A percentile compares a stretch with the other conserved stretches of the same genome.
phyloP scores from a whole-genome alignment of 2,113 vertebrate genomes.

The Prionailurus viverrinus region DNA sequence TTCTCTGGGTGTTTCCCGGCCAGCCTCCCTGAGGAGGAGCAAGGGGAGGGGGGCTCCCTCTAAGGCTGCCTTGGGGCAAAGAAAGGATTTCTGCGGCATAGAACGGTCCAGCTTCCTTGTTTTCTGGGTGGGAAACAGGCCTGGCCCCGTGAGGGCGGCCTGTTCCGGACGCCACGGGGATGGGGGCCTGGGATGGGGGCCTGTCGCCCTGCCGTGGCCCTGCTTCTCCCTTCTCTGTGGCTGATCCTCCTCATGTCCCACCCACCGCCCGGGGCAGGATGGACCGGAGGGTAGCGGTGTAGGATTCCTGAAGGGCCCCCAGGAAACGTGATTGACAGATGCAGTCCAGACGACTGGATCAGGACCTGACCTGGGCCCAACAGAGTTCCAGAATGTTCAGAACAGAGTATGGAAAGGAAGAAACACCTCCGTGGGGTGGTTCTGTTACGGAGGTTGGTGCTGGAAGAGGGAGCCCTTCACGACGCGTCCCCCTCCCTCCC shows the following conservation, averaged over 20 bases:
- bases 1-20: background rate
- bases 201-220: rapidly evolving
- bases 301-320: background rate
- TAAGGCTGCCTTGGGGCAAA: background rate
- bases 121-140: background rate
- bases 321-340: background rate
- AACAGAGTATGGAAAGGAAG: background rate
- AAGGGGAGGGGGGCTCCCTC: background rate
- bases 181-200: too few species aligned
- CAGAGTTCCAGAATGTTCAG: background rate
- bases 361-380: too few species aligned
- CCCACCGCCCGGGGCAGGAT: background rate
- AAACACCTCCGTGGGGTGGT: rapidly evolving
- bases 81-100: background rate
- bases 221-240: too few species aligned
- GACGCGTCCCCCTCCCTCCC: background rate
- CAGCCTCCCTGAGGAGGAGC: background rate
- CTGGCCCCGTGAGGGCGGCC: too few species aligned
- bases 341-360: background rate
- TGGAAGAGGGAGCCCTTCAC: background rate
- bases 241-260: background rate
- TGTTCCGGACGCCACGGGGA: rapidly evolving
- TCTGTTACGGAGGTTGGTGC: background rate
- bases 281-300: rapidly evolving
- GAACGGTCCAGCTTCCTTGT: background rate